Evolutionary conservation across 2,113 vertebrate species (phyloP), one percentile per base, ranked within the genome.

Genomic region (Circaetus cinerascens): DNA sequence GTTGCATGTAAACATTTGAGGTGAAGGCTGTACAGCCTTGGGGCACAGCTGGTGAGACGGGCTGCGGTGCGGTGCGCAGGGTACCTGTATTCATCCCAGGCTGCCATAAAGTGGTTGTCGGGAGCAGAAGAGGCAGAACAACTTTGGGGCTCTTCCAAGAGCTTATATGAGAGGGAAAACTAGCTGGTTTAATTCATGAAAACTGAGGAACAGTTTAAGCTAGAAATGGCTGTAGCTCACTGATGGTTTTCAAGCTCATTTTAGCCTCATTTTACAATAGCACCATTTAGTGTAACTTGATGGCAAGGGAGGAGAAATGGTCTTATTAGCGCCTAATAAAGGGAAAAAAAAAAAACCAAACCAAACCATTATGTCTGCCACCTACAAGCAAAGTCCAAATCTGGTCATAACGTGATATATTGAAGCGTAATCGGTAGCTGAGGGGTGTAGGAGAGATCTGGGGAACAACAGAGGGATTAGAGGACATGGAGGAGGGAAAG

Each of bases 301-400:
- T 73, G 15, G 4, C 11, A 73, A 46, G 26, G 23, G 43, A 66
- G 34, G 12, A 77, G 26, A 59, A 75, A n/a, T 69, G 11, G 9
- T 67, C 50, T 60, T 51, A 22, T 32, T 83, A 56, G 15, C 43
- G 29, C 7, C 32, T 72, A 72, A 51, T 41, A 43, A 71, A 59
- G 16, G 8, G 21, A 0, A 6, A 13, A 10, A 40, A 40, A 10
- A 32, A 29, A 22, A 34, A 15, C 0, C 0, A 45, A 45, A 45
- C 15, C 23, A 69, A 85, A 71, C 9, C 12, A 15, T 66, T 73
- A 81, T 27, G 9, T 18, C 36, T 64, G 15, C 53, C 22, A 63
- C 17, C 29, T 26, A 18, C 12, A 90, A 55, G 10, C 10, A 17
- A 57, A 88, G 59, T 34, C 46, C 27, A 36, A 29, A 55, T 79